phyloP scores from a whole-genome alignment of 2,888 invertebrate genomes.

The Chirona hameri region DNA sequence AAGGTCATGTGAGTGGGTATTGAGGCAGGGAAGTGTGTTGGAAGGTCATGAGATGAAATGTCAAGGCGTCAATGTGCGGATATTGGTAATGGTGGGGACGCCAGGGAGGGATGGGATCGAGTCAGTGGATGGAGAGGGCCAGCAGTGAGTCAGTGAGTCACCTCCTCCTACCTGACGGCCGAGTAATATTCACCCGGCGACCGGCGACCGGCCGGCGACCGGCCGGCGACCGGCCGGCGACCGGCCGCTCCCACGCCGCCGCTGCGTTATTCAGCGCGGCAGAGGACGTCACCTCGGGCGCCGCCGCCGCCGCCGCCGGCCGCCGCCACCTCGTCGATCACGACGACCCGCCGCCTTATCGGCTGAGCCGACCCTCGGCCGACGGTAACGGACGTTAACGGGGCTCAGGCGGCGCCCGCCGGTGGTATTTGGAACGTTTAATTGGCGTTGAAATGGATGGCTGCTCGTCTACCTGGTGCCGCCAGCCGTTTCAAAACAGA shows the following conservation, averaged over 20 bases:
- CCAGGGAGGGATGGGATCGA: no score
- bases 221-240: background rate
- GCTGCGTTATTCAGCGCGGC: background rate
- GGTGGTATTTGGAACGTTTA: conserved; percentile 4
- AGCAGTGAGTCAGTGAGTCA: no score
- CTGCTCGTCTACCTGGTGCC: background rate
- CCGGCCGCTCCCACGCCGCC: background rate
- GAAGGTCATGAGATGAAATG: no score
- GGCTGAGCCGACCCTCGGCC: no score
- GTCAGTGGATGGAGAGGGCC: no score
- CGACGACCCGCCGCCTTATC: background rate
- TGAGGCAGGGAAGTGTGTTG: no score
- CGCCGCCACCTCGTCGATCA: background rate
- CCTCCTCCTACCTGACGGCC: no score
- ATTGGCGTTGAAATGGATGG: background rate
- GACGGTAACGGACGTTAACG: background rate
- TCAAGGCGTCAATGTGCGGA: no score
- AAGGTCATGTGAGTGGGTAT: no score
- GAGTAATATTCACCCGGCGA: no score
- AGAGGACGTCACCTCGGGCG: background rate
- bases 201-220: no score
- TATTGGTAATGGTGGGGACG: no score
- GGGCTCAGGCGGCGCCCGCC: background rate
- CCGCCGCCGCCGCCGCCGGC: background rate
- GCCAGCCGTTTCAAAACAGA: background rate